A percentile compares a stretch with the other conserved stretches of the same genome.
phyloP scores from a whole-genome alignment of 2,888 invertebrate species.

The Euspilapteryx auroguttella region DNA sequence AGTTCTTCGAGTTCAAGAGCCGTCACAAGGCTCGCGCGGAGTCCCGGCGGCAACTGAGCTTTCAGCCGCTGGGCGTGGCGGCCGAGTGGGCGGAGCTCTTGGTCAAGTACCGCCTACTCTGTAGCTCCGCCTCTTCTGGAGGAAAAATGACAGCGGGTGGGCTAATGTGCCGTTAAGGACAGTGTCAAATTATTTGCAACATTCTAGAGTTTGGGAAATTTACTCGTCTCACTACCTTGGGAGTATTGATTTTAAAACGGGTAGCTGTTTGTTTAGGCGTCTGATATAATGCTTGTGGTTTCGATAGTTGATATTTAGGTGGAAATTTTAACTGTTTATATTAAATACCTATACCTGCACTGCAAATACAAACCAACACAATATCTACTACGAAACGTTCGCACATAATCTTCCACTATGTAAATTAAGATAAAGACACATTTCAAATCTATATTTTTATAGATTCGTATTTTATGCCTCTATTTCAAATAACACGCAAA shows the following conservation, averaged over 20 bases:
- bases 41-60: constrained; percentile 40
- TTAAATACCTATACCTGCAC: too few species aligned
- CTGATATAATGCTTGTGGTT: too few species aligned
- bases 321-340: too few species aligned
- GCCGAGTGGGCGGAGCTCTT: constrained; percentile 23
- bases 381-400: too few species aligned
- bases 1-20: constrained; percentile 13
- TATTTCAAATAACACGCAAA: too few species aligned
- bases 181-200: constrained; percentile 58
- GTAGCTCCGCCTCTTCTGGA: constrained; percentile 20
- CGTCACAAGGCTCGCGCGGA: constrained; percentile 31
- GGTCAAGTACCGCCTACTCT: constrained; percentile 21
- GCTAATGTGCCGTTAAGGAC: constrained; percentile 53
- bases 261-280: too few species aligned
- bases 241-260: constrained; percentile 2
- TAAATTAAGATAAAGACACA: too few species aligned
- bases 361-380: too few species aligned
- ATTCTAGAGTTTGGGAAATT: constrained; percentile 42
- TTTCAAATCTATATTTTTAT: too few species aligned
- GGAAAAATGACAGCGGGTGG: constrained; percentile 48
- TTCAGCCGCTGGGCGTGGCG: constrained; percentile 38
- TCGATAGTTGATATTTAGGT: too few species aligned
- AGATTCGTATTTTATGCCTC: not conserved
- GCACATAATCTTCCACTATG: too few species aligned
- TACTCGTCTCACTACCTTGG: constrained; percentile 15